These are phyloP conservation scores for Ethmia dodecea DNA, from an alignment of 2,888 invertebrate genomes.

Conservation along the genomic window DNA sequence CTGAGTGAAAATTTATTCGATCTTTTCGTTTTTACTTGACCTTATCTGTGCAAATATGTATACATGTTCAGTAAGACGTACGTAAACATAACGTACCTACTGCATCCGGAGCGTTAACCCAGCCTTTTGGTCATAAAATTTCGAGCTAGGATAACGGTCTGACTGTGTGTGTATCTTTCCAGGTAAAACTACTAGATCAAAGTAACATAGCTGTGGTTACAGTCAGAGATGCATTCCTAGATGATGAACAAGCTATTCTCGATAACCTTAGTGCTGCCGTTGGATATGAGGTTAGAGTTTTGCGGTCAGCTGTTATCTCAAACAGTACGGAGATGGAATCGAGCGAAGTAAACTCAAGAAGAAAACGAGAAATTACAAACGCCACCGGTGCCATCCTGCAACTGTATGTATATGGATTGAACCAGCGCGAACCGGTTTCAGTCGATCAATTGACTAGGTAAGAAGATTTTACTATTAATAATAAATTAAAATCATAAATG, in stretches of 20 bases:
- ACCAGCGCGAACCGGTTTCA: conserved; percentile 44
- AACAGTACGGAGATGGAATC: conserved; percentile 23
- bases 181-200: conserved; percentile 62
- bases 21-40: no score
- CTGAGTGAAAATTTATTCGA: no score
- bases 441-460: conserved; percentile 46
- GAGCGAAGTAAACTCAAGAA: conserved; percentile 23
- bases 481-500: no score
- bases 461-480: conserved; percentile 24
- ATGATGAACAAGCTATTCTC: conserved; percentile 49
- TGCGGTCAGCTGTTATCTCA: conserved; percentile 56
- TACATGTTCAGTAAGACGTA: not conserved
- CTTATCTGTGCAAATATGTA: no score
- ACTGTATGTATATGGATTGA: conserved; percentile 56
- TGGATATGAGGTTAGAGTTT: conserved; percentile 54
- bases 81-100: conserved; percentile 10
- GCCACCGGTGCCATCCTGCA: conserved; percentile 39
- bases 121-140: not conserved
- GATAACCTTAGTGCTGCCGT: conserved; percentile 41
- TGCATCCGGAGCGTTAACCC: conserved; percentile 24
- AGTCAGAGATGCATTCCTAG: conserved; percentile 51
- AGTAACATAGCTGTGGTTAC: conserved; percentile 61
- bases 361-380: conserved; percentile 24
- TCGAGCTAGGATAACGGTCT: no score
- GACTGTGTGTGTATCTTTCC: no score